Conservation (phyloP, 2,113 vertebrate genomes). For the Coracopsis vasa region DNA sequence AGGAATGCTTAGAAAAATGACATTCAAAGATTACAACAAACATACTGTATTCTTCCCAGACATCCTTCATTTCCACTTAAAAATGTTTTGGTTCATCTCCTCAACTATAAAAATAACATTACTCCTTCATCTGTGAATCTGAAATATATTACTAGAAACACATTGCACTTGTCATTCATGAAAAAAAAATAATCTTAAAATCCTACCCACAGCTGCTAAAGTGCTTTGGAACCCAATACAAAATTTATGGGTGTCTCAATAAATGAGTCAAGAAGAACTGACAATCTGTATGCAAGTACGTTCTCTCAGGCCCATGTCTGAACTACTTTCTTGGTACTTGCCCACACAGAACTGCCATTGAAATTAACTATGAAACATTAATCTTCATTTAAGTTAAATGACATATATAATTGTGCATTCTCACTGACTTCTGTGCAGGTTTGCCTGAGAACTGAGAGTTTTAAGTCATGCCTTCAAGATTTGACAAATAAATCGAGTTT, state of each 20-base stretch:
- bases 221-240: background rate
- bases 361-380: background rate
- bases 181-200: constrained; percentile 12
- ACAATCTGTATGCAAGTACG: background rate
- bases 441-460: background rate
- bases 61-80: background rate
- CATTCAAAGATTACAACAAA: background rate
- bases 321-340: background rate
- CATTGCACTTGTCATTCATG: background rate
- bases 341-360: background rate
- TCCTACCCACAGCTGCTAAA: background rate
- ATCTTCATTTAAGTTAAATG: background rate
- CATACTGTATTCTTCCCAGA: background rate
- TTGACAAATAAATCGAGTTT: background rate
- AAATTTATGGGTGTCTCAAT: background rate
- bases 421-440: background rate
- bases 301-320: background rate
- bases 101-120: constrained; percentile 11
- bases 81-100: background rate
- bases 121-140: background rate
- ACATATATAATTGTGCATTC: background rate
- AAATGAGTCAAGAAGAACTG: background rate
- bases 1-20: constrained; percentile 12
- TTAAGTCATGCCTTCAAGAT: background rate
- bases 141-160: constrained; percentile 18